phyloP scores from a whole-genome alignment of 2,797 vertebrate species.

The Anableps anableps region DNA sequence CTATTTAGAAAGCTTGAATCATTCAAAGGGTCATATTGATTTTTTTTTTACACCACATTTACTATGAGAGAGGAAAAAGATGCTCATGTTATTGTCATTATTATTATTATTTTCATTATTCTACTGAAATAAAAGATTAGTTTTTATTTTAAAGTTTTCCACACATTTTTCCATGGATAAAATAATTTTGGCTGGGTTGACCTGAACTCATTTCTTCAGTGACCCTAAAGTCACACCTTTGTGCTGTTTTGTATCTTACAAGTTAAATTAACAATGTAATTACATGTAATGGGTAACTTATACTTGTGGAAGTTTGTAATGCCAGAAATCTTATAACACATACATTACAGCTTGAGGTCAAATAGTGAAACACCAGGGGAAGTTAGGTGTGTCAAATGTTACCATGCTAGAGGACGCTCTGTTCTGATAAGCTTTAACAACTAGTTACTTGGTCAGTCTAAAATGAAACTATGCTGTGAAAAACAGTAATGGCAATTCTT shows the following conservation, averaged over 20 bases:
- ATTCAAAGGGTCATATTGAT: not conserved
- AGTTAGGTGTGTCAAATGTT: not conserved
- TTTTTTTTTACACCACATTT: not conserved
- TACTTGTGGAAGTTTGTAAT: not conserved
- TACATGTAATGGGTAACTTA: not conserved
- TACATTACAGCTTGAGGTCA: not conserved
- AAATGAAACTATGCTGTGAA: not conserved
- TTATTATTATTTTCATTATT: not conserved
- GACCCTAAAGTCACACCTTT: not conserved
- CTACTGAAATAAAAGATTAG: not conserved
- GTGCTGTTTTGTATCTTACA: not conserved
- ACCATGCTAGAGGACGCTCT: not conserved
- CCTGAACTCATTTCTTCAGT: not conserved
- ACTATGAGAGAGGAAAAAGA: not conserved
- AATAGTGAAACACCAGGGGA: not conserved
- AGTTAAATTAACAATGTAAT: not conserved
- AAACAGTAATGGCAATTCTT: not conserved
- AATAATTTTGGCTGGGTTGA: not conserved
- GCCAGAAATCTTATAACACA: too few species aligned
- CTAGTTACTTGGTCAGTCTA: not conserved
- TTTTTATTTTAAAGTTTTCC: not conserved
- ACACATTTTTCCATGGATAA: not conserved
- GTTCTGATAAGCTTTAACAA: not conserved
- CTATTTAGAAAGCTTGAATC: not conserved
- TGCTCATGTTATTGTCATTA: too few species aligned